Conservation (phyloP, 2,888 invertebrate genomes). For the Heliconius ethilla region DNA sequence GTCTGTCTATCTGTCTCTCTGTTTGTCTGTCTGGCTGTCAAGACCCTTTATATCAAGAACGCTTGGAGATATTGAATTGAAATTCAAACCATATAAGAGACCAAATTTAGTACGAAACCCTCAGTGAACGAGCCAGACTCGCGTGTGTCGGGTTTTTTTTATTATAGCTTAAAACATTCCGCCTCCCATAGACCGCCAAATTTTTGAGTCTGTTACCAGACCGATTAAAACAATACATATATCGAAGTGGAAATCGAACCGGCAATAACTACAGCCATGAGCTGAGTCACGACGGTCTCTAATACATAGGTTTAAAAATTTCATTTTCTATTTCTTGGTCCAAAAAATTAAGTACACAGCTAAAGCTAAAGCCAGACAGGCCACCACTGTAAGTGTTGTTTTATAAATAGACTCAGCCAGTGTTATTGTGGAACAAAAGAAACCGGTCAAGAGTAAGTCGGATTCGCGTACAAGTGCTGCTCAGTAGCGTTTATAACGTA, state of each 20-base stretch:
- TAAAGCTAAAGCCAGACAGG: slow-evolving; percentile 6
- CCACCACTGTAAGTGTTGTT: slow-evolving; percentile 32
- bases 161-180: neutral
- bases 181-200: neutral
- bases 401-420: slow-evolving; percentile 35
- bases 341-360: neutral
- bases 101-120: too few relatives aligned
- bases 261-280: too few relatives aligned
- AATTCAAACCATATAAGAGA: too few relatives aligned
- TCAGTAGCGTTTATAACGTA: slow-evolving; percentile 29
- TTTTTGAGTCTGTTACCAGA: neutral
- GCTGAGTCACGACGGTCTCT: neutral
- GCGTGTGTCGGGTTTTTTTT: neutral
- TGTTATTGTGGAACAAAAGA: slow-evolving; percentile 37
- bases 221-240: too few relatives aligned
- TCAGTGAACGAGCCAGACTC: too few relatives aligned
- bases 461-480: slow-evolving; percentile 32
- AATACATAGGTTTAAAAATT: neutral
- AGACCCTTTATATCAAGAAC: too few relatives aligned
- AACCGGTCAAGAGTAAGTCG: slow-evolving; percentile 37
- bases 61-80: too few relatives aligned
- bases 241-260: neutral
- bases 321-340: neutral
- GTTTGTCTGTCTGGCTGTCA: too few relatives aligned
- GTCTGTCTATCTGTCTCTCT: too few relatives aligned